A percentile compares a stretch with the other conserved stretches of the same genome.
Evolutionary conservation across 2,797 vertebrate genomes (phyloP).

Genomic region (Micrastur ruficollis): DNA sequence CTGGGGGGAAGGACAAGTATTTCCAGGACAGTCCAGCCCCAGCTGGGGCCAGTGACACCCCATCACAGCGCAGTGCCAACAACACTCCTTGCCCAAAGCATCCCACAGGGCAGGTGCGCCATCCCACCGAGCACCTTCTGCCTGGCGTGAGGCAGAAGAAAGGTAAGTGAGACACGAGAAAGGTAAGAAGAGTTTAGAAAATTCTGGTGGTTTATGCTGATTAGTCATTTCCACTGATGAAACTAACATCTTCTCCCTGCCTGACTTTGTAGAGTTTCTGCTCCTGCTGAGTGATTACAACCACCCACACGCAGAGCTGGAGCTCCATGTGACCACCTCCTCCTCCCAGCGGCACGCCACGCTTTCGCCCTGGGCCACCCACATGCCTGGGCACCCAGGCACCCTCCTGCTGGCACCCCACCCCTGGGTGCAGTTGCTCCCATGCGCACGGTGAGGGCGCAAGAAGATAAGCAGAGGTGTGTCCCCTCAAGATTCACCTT

Average conservation of each 20-base stretch:
- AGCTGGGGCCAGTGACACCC: not conserved
- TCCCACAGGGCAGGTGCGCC: rapidly evolving
- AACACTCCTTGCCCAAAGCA: not conserved
- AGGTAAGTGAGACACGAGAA: not conserved
- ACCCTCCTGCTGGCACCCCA: not conserved
- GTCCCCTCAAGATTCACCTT: rapidly evolving
- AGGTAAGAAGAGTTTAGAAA: not conserved
- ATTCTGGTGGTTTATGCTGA: not conserved
- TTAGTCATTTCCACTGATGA: not conserved
- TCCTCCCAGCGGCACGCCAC: not conserved
- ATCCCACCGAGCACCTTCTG: not conserved
- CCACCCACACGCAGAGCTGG: not conserved
- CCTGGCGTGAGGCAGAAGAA: not conserved
- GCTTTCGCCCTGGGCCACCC: not conserved
- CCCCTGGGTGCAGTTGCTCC: not conserved
- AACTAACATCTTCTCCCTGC: not conserved
- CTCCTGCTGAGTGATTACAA: not conserved
- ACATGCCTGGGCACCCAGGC: rapidly evolving
- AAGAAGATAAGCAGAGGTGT: not conserved
- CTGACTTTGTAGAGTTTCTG: not conserved
- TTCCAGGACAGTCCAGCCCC: not conserved
- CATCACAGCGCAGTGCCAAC: not conserved
- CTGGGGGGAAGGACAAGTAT: not conserved
- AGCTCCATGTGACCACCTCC: not conserved
- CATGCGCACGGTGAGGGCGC: rapidly evolving